Base-by-base conservation (phyloP, 2,797 vertebrate species). In the Gymnothorax reevesii region DNA sequence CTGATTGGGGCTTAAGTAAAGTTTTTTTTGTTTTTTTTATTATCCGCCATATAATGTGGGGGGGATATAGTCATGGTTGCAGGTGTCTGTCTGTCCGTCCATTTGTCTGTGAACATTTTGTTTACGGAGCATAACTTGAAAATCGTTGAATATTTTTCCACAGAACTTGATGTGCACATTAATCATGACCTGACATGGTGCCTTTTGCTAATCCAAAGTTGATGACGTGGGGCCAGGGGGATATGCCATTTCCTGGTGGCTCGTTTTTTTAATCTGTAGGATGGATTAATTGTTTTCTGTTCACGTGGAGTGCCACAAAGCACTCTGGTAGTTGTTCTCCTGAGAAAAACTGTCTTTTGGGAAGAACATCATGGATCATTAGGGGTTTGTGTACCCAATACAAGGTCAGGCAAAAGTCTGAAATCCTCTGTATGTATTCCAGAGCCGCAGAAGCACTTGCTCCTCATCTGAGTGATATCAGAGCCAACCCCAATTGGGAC, bases 321-420 rank as follows among this genome's bases (percentile, higher is more conserved):
- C 20, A n/a, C 52, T 42, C 60, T 52, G 9, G n/a, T 60, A 7
- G 17, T 66, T 15, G 20, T 84, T 52, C 54, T 12, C 25, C 71
- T 79, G 25, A 12, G 25, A 55, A 57, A 54, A 73, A 57, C 5
- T 57, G 33, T 57, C 54, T 10, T 33, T 57, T 17, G 55, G 27
- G 57, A 49, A 73, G 27, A 15, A n/a, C 8, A 55, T 49, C 52
- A 55, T 57, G 79, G 84, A 13, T 85, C 84, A 85, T 85, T 85
- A 85, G 12, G 42, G 73, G 57, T 25, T 54, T 52, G 69, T 54
- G 57, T 77, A 10, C 22, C 55, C 20, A 27, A 77, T 54, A 75
- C 57, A 59, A 57, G 27, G 57, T 77, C 54, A 77, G n/a, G 13
- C n/a, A 57, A 71, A 13, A n/a, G 52, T 85, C 69, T 60, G 25